phyloP scores from a whole-genome alignment of 2,797 vertebrate genomes.

The Brotogeris chrysoptera region DNA sequence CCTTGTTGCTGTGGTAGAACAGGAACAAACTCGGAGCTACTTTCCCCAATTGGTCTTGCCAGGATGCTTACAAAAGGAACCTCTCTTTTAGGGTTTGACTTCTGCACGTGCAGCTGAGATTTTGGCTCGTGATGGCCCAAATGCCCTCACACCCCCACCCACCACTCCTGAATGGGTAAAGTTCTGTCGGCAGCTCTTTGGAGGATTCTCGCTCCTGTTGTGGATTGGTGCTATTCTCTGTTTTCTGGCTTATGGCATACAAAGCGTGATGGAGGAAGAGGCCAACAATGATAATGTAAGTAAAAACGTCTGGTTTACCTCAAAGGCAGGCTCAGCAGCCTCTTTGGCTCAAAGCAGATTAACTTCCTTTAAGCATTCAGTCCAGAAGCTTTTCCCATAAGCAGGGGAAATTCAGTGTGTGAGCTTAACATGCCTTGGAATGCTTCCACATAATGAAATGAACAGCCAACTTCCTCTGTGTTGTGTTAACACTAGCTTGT shows the following conservation, averaged over 20 bases:
- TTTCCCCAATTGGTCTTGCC: not conserved
- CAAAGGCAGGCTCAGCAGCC: not conserved
- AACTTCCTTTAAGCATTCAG: not conserved
- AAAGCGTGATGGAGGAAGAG: slow-evolving; percentile 83
- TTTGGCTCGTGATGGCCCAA: slow-evolving; percentile 91
- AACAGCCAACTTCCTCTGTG: slow-evolving; percentile 30
- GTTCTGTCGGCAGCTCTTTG: slow-evolving; percentile 95
- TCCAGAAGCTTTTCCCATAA: slow-evolving; percentile 40
- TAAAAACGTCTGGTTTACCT: not conserved
- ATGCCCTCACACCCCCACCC: slow-evolving; percentile 91
- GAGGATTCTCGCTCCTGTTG: slow-evolving; percentile 93
- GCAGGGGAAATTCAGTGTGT: not conserved
- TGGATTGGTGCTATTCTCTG: slow-evolving; percentile 96
- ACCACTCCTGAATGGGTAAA: slow-evolving; percentile 97
- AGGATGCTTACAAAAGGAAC: not conserved
- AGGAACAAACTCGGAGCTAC: not conserved
- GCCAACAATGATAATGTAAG: slow-evolving; percentile 89
- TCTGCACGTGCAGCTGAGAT: slow-evolving; percentile 87
- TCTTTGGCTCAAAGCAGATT: slow-evolving; percentile 1
- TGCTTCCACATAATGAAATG: slow-evolving; percentile 28
- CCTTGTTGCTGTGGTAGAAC: not conserved
- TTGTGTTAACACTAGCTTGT: not conserved
- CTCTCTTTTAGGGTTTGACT: slow-evolving; percentile 83
- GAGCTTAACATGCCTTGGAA: slow-evolving; percentile 24
- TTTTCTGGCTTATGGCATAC: slow-evolving; percentile 90